Percentiles rank a stretch among this genome's conserved stretches.
Evolutionary conservation across 2,888 invertebrate species (phyloP).

Genomic region (Rotaria macrura): DNA sequence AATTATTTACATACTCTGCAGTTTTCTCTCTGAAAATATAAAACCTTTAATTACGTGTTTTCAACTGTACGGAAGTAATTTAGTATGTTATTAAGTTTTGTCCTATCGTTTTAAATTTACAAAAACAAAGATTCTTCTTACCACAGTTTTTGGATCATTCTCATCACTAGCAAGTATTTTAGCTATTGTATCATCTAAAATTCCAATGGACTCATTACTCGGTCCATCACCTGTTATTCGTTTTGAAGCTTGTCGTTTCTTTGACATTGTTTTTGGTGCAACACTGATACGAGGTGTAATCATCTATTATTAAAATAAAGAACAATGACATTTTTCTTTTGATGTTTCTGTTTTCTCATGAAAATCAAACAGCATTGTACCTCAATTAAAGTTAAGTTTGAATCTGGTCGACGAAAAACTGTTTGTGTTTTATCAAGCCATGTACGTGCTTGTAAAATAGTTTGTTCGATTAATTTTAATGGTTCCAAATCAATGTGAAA

Average conservation of each 20-base stretch:
- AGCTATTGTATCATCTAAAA: conserved; percentile 39
- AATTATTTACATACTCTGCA: too few species aligned
- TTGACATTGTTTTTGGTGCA: neutral
- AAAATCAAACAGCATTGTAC: too few species aligned
- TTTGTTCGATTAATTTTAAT: conserved; percentile 13
- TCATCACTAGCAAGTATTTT: conserved; percentile 45
- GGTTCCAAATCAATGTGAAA: conserved; percentile 5
- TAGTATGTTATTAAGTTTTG: too few species aligned
- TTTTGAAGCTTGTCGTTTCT: neutral
- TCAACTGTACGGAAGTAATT: too few species aligned
- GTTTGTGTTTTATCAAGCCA: conserved; percentile 5
- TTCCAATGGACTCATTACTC: conserved; percentile 35
- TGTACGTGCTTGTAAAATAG: neutral
- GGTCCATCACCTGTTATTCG: neutral
- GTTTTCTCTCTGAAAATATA: too few species aligned
- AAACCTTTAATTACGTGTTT: too few species aligned
- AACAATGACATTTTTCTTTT: neutral
- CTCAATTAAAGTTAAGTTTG: neutral
- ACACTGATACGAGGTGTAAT: neutral
- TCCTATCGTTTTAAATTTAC: too few species aligned
- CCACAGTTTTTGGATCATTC: conserved; percentile 48
- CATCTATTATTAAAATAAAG: neutral
- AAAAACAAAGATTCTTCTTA: conserved; percentile 38
- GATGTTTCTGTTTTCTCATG: too few species aligned
- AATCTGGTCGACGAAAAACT: neutral